phyloP scores from a whole-genome alignment of 2,888 invertebrate genomes.

The Drosophila gaucha region DNA sequence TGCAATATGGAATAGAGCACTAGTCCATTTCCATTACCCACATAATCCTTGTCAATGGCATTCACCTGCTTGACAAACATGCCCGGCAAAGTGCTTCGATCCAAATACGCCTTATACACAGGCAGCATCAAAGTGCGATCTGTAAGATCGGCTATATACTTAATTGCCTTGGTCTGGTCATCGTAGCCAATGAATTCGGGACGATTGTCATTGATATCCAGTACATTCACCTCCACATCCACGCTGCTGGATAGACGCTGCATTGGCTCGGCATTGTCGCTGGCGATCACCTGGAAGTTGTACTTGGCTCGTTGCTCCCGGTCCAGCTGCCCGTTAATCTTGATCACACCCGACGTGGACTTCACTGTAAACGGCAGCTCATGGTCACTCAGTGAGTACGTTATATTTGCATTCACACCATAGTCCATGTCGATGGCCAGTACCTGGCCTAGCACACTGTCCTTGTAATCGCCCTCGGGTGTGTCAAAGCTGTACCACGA shows the following conservation, averaged over 20 bases:
- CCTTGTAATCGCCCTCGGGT: conserved; percentile 91
- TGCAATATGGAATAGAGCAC: conserved; percentile 91
- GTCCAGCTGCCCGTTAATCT: conserved; percentile 91
- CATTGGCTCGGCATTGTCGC: conserved; percentile 88
- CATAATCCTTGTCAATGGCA: conserved; percentile 94
- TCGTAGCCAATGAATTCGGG: conserved; percentile 92
- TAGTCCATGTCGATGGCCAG: conserved; percentile 92
- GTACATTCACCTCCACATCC: conserved; percentile 91
- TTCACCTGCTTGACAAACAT: conserved; percentile 90
- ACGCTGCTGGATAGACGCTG: conserved; percentile 89
- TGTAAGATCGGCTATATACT: conserved; percentile 70
- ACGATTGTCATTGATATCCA: conserved; percentile 93
- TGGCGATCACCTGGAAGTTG: conserved; percentile 89
- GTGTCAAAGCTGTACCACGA: conserved; percentile 93
- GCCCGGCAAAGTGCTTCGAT: conserved; percentile 91
- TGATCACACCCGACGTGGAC: conserved; percentile 88
- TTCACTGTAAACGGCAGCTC: conserved; percentile 89
- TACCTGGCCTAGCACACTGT: conserved; percentile 90
- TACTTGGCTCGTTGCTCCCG: conserved; percentile 90
- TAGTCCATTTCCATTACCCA: conserved; percentile 94
- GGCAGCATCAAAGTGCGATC: conserved; percentile 86
- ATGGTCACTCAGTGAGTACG: conserved; percentile 88
- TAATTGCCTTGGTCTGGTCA: conserved; percentile 84
- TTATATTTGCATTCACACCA: conserved; percentile 91
- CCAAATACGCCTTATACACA: conserved; percentile 90